Percentiles rank a stretch among this genome's conserved stretches.
Conservation (phyloP, 2,888 invertebrate genomes). For the Phengaris arion region DNA sequence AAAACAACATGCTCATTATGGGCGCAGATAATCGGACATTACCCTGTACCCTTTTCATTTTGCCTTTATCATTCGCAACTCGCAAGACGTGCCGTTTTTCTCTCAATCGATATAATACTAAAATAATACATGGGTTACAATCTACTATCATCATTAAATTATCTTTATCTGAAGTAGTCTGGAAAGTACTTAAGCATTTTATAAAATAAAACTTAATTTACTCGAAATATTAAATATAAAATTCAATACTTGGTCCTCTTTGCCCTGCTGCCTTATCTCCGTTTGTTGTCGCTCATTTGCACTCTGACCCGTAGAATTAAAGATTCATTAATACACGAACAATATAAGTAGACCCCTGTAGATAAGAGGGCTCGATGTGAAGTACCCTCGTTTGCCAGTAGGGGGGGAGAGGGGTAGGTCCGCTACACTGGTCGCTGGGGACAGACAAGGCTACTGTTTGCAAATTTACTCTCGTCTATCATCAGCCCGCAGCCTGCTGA, state of each 20-base stretch:
- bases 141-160: neutral
- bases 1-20: neutral
- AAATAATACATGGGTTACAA: neutral
- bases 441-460: slow-evolving; percentile 24
- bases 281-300: slow-evolving; percentile 59
- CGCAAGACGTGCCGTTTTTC: neutral
- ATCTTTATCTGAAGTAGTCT: no score
- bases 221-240: slow-evolving; percentile 19
- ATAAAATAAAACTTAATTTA: neutral
- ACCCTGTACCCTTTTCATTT: neutral
- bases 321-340: slow-evolving; percentile 49
- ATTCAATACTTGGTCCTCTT: slow-evolving; percentile 45
- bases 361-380: neutral
- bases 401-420: slow-evolving; percentile 17
- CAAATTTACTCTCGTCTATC: slow-evolving; percentile 16
- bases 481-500: neutral
- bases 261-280: slow-evolving; percentile 48
- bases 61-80: neutral
- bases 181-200: no score
- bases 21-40: neutral
- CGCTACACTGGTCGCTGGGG: neutral
- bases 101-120: neutral
- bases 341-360: slow-evolving; percentile 43
- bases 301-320: slow-evolving; percentile 55
- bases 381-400: neutral